Conservation (phyloP, 1,140 invertebrate genomes). For the Phthorimaea operculella region DNA sequence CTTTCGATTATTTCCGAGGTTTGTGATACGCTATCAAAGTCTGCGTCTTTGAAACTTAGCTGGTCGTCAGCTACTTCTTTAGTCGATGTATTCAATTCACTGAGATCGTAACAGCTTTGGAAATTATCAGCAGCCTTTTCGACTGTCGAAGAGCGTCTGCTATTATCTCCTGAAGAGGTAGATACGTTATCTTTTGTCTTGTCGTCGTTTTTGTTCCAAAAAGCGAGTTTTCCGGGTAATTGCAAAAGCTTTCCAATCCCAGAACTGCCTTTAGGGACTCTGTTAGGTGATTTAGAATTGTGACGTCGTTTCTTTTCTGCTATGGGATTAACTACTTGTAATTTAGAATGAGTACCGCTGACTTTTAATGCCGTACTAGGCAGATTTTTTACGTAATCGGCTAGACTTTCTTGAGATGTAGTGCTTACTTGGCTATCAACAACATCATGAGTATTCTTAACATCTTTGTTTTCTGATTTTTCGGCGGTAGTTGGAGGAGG, state of each 20-base stretch:
- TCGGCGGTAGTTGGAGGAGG: constrained; percentile 30
- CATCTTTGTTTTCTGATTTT: constrained; percentile 10
- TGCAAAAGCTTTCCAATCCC: constrained; percentile 59
- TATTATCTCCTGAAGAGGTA: constrained; percentile 29
- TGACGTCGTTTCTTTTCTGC: constrained; percentile 32
- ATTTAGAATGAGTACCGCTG: constrained; percentile 9
- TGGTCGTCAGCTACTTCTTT: constrained; percentile 23
- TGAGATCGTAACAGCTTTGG: constrained; percentile 35
- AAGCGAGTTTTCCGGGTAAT: constrained; percentile 59
- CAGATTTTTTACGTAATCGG: constrained; percentile 22
- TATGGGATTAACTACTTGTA: constrained; percentile 28
- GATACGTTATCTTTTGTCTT: constrained; percentile 38
- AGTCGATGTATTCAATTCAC: constrained; percentile 11
- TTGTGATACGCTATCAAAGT: constrained; percentile 34
- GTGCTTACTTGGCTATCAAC: background rate
- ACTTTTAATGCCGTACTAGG: constrained; percentile 20
- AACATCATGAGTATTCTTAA: background rate
- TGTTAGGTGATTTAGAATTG: constrained; percentile 45
- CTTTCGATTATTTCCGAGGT: constrained; percentile 42
- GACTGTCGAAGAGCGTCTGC: constrained; percentile 35
- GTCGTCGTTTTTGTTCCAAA: constrained; percentile 59
- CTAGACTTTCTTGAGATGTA: constrained; percentile 23
- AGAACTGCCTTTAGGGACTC: constrained; percentile 30
- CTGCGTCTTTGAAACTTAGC: constrained; percentile 30
- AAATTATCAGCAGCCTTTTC: constrained; percentile 33